phyloP scores from a whole-genome alignment of 2,113 vertebrate genomes.

The Columba livia region DNA sequence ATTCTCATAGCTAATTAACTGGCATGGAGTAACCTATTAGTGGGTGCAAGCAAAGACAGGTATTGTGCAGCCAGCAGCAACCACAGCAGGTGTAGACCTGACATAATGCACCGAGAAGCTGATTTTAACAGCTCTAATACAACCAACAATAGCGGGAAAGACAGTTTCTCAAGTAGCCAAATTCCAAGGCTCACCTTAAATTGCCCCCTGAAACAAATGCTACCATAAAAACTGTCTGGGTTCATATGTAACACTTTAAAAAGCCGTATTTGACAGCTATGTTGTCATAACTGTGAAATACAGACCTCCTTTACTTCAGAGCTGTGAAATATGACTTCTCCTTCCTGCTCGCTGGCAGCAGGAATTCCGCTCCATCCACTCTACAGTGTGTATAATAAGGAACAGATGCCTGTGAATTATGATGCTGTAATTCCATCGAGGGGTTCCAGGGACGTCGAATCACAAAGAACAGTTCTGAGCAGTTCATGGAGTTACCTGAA shows the following conservation, averaged over 20 bases:
- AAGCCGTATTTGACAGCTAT: constrained; percentile 22
- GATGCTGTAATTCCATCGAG: constrained; percentile 9
- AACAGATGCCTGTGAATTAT: constrained; percentile 14
- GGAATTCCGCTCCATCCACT: constrained; percentile 9
- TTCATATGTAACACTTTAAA: constrained; percentile 10
- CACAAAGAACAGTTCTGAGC: background rate
- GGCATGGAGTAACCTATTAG: accelerated
- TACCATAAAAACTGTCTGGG: constrained; percentile 28
- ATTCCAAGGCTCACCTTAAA: constrained; percentile 3
- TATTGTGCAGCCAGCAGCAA: background rate
- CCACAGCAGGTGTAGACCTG: background rate
- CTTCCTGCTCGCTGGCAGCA: constrained; percentile 23
- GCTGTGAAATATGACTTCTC: constrained; percentile 13
- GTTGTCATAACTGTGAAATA: constrained; percentile 27
- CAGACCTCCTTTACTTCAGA: constrained; percentile 24
- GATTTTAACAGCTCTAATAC: background rate
- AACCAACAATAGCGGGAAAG: background rate
- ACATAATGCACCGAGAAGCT: background rate
- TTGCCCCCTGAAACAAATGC: constrained; percentile 14
- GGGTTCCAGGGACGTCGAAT: constrained; percentile 12
- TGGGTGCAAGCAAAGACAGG: background rate
- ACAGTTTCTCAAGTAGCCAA: constrained; percentile 15
- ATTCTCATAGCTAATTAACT: background rate
- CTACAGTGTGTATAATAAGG: background rate
- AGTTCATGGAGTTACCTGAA: background rate